Conservation (phyloP, 2,888 invertebrate genomes). For the Cryptocephalus moraei region DNA sequence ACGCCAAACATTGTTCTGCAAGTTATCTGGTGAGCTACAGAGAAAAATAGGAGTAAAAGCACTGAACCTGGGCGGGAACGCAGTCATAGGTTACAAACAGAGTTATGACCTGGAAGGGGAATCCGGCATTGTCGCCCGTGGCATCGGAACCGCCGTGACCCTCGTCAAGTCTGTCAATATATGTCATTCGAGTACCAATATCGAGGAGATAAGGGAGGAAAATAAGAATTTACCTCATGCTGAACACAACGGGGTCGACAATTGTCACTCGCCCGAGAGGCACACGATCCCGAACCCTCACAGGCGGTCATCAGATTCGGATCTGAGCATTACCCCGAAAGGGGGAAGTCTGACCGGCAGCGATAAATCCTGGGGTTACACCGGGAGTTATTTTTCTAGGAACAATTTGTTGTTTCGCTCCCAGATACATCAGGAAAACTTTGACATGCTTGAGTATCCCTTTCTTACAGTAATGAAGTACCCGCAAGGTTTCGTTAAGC, state of each 20-base stretch:
- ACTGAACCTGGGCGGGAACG: constrained; percentile 86
- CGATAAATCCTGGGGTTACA: constrained; percentile 50
- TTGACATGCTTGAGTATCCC: constrained; percentile 91
- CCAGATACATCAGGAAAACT: constrained; percentile 62
- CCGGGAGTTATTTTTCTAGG: constrained; percentile 46
- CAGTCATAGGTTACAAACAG: constrained; percentile 89
- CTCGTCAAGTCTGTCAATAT: constrained; percentile 50
- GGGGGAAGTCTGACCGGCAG: constrained; percentile 58
- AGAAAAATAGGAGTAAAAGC: constrained; percentile 90
- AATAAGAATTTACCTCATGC: constrained; percentile 40
- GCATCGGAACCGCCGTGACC: constrained; percentile 83
- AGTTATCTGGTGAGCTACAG: constrained; percentile 88
- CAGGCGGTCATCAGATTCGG: constrained; percentile 85
- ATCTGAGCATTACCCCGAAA: constrained; percentile 86
- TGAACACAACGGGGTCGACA: neutral
- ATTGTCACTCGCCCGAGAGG: neutral
- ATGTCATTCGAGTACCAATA: constrained; percentile 4
- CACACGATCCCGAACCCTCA: constrained; percentile 31
- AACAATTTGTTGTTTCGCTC: constrained; percentile 48
- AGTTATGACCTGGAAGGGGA: constrained; percentile 96
- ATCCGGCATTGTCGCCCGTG: constrained; percentile 91
- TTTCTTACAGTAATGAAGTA: constrained; percentile 89
- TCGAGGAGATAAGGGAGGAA: constrained; percentile 40
- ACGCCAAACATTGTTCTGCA: constrained; percentile 88
- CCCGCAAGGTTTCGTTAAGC: constrained; percentile 79